These are phyloP conservation scores for Euplexia lucipara DNA, from an alignment of 2,888 invertebrate species.

Conservation along the genomic window DNA sequence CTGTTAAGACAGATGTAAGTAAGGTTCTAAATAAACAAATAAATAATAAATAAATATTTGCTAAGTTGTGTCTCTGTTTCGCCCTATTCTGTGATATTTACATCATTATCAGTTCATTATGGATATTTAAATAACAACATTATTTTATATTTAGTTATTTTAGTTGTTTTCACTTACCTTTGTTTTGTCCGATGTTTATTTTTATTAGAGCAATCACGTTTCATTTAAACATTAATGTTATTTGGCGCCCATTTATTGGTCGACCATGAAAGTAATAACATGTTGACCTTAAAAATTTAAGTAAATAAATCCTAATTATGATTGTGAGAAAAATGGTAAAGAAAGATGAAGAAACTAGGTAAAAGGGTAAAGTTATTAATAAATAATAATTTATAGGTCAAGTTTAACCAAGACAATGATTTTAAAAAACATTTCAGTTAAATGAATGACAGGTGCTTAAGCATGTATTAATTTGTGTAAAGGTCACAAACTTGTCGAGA, in stretches of 20 bases:
- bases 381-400: slow-evolving; percentile 1
- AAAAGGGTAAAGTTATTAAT: not conserved
- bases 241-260: not conserved
- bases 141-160: slow-evolving; percentile 25
- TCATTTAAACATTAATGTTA: slow-evolving; percentile 17
- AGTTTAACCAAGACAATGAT: not conserved
- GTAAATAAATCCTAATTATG: not conserved
- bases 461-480: slow-evolving; percentile 12
- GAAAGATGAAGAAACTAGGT: not conserved
- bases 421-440: not conserved
- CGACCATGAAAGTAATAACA: not conserved
- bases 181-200: slow-evolving; percentile 4
- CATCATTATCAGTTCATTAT: slow-evolving; percentile 42
- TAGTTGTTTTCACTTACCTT: slow-evolving; percentile 28
- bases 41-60: not conserved
- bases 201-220: not conserved
- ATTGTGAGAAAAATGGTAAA: not conserved
- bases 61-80: slow-evolving; percentile 31
- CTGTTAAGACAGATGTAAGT: too few species aligned
- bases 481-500: slow-evolving; percentile 41
- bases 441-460: not conserved
- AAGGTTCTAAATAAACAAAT: too few species aligned
- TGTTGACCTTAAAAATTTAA: not conserved
- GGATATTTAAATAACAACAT: slow-evolving; percentile 26
- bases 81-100: slow-evolving; percentile 32